Evolutionary conservation across 2,888 invertebrate species (phyloP), one percentile per base, ranked within the genome.

Genomic region (Aspidapion aeneum): DNA sequence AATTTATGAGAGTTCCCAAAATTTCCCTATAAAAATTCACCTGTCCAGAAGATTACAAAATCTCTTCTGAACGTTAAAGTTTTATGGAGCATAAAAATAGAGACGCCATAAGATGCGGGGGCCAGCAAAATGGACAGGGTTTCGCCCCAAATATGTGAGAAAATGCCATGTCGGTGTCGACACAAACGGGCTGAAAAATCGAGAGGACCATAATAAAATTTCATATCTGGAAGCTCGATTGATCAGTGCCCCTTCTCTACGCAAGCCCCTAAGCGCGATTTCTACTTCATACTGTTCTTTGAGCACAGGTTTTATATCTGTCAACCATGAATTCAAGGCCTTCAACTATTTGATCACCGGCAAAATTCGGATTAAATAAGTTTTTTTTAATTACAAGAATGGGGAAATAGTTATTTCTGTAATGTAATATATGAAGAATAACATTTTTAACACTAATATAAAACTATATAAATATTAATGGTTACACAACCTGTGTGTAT

Each of bases 131-230:
- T 55, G 65, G 62, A 65, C 65, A 63, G 61, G 60, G 63, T 58
- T 55, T 61, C 58, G 60, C 58, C 61, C 63, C 63, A 57, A 63
- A 65, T 63, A 63, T 65, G 63, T 65, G 65, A 63, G 35, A 35
- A 35, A 65, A 65, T 61, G 65, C 59, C 63, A 63, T 65, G 65
- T 65, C 63, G 65, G 35, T 58, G 57, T 35, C 58, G 58, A 63
- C 62, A 65, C 65, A 65, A 65, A 65, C 57, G 62, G 61, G 60
- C 60, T 57, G 65, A 60, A 63, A 65, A 61, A 60, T 65, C 35
- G 35, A 35, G 60, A 62, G 51, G 63, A 63, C 63, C 65, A 55
- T 35, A 62, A 65, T 65, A 65, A 65, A 65, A 21, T 65, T 65
- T 65, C 65, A 65, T 65, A 65, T 65, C 65, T 48, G 21, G 18